Evolutionary conservation across 2,113 vertebrate genomes (phyloP).

Genomic region (Microtus montanus): DNA sequence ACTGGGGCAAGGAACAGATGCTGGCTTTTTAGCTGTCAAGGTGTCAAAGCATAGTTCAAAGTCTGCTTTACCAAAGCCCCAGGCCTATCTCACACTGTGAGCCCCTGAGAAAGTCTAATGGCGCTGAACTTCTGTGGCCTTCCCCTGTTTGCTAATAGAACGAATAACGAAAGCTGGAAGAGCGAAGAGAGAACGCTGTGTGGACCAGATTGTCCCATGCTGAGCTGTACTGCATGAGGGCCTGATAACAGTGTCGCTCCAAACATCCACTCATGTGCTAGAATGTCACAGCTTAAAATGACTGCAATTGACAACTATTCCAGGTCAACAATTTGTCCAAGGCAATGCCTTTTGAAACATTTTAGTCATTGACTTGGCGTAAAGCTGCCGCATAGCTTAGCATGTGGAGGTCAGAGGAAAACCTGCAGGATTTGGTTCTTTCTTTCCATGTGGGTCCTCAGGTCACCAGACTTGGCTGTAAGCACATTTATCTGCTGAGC

Average conservation of each 20-base stretch:
- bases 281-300: background rate
- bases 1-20: no score
- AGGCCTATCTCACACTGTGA: background rate
- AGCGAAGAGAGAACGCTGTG: background rate
- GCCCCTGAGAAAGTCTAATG: no score
- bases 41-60: background rate
- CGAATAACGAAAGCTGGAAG: background rate
- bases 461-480: background rate
- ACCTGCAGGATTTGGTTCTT: background rate
- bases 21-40: background rate
- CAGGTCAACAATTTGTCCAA: background rate
- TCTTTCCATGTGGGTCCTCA: background rate
- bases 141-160: background rate
- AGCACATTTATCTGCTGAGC: background rate
- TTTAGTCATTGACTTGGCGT: background rate
- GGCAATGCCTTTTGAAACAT: background rate
- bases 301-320: no score
- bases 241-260: no score
- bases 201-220: background rate
- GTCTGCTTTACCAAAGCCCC: background rate
- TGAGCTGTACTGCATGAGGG: no score
- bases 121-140: accelerated
- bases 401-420: no score
- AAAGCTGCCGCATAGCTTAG: background rate
- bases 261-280: accelerated